These are phyloP conservation scores for Macropis europaea DNA, from an alignment of 2,888 invertebrate species.

Conservation along the genomic window DNA sequence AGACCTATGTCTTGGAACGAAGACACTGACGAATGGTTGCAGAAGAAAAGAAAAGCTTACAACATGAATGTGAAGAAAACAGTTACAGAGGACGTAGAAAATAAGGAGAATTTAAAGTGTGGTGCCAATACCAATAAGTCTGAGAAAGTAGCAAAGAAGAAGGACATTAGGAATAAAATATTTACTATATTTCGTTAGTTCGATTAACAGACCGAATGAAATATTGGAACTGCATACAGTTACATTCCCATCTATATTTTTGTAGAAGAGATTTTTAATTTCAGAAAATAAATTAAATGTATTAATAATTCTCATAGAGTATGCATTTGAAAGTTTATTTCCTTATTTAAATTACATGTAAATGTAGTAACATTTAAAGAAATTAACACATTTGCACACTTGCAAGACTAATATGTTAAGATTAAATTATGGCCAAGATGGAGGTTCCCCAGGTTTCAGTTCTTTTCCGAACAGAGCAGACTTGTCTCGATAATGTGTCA, in stretches of 20 bases:
- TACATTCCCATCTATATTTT: not conserved
- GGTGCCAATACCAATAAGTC: slow-evolving; percentile 52
- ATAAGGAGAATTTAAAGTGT: slow-evolving; percentile 69
- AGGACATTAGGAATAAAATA: slow-evolving; percentile 63
- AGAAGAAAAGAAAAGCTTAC: slow-evolving; percentile 72
- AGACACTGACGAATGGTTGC: slow-evolving; percentile 72
- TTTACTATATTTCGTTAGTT: slow-evolving; percentile 74
- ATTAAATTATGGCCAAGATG: slow-evolving; percentile 86
- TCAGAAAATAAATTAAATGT: too few species aligned
- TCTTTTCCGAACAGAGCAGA: slow-evolving; percentile 88
- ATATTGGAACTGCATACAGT: not conserved
- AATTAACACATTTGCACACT: not conserved
- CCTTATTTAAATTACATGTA: slow-evolving; percentile 5
- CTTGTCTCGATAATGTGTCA: slow-evolving; percentile 89
- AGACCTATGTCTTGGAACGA: slow-evolving; percentile 75
- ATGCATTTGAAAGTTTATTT: slow-evolving; percentile 30
- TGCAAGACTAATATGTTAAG: not conserved
- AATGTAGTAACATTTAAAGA: not conserved
- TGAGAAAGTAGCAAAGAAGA: slow-evolving; percentile 58
- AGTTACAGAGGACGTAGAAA: slow-evolving; percentile 48
- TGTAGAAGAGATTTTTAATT: too few species aligned
- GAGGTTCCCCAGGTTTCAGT: slow-evolving; percentile 85
- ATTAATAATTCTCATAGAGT: not conserved
- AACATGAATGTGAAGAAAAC: slow-evolving; percentile 67
- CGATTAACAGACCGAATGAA: not conserved